Base-by-base conservation (phyloP, 1,140 invertebrate species). In the Scaptomyza montana region DNA sequence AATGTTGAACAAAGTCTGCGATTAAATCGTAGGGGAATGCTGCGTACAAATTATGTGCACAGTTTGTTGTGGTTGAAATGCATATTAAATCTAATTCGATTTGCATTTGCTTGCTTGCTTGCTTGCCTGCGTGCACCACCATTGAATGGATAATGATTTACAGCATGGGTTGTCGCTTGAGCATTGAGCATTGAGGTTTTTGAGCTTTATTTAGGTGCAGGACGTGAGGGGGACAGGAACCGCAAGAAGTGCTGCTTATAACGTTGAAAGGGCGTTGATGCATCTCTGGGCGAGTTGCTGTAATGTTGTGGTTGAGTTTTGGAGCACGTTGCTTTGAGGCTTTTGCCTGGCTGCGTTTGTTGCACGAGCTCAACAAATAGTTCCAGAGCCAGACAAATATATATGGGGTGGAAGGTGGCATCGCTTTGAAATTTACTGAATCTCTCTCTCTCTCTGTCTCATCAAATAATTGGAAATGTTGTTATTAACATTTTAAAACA, bases 41-140 rank as follows among this genome's bases (percentile, higher is more conserved):
- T 10, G 45, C 19, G 36, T 47, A 51, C 69, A 78, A 79, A 80
- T 84, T 62, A 68, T 84, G 75, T 71, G 80, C 76, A 64, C 69
- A 75, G 82, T 81, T 86, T 72, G 65, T 78, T 86, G 82, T 63
- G 82, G 82, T 86, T 67, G 49, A 62, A 59, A 43, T 70, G 84
- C 79, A 86, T 89, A 86, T 86, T 86, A 86, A 86, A 86, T 82
- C 77, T 87, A 81, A 86, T 86, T 85, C 67, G 82, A 86, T 86
- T 86, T 86, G 67, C 74, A 87, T 86, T 87, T 66, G 69, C 67
- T 60, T 28, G 33, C 33, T 36, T 30, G 30, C 30, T 30, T 62
- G 16, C 16, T 16, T 28, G 16, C 16, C 1, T 28, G 12, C 54
- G 49, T 65, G 68, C 50, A 53, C 33, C 19, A 45, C 6, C 25